phyloP scores from a whole-genome alignment of 2,113 vertebrate species.

The Notiomystis cincta region DNA sequence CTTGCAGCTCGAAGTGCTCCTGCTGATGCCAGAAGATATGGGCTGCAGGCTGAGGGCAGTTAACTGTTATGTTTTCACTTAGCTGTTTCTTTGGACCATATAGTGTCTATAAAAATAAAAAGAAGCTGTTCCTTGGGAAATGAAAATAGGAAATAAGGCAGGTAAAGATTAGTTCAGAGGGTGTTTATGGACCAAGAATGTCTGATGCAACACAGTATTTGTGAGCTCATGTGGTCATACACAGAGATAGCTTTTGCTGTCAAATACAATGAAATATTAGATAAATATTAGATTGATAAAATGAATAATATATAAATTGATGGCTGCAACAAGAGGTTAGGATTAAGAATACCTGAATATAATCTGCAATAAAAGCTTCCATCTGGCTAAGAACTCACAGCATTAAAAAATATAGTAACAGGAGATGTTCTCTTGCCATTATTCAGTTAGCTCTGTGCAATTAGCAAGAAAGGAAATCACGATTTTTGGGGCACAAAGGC shows the following conservation, averaged over 20 bases:
- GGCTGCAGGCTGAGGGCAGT: neutral
- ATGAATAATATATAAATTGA: neutral
- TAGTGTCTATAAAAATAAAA: neutral
- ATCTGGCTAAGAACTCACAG: neutral
- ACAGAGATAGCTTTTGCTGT: neutral
- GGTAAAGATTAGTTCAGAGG: neutral
- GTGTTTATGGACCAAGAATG: neutral
- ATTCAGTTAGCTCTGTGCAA: neutral
- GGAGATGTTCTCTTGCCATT: neutral
- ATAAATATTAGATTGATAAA: neutral
- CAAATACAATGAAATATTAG: neutral
- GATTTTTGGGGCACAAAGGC: neutral
- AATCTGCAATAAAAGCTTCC: neutral
- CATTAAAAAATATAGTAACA: neutral
- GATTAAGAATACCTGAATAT: neutral
- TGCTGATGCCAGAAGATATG: neutral
- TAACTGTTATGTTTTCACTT: conserved; percentile 14
- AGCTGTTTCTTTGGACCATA: neutral
- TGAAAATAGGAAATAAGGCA: neutral
- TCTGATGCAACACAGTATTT: too few relatives aligned
- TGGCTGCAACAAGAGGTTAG: neutral
- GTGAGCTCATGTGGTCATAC: neutral
- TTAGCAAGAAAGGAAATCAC: neutral
- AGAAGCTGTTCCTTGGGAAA: neutral
- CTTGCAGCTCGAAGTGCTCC: neutral